Evolutionary conservation across 2,888 invertebrate species (phyloP).

Genomic region (Oscheius sp.): DNA sequence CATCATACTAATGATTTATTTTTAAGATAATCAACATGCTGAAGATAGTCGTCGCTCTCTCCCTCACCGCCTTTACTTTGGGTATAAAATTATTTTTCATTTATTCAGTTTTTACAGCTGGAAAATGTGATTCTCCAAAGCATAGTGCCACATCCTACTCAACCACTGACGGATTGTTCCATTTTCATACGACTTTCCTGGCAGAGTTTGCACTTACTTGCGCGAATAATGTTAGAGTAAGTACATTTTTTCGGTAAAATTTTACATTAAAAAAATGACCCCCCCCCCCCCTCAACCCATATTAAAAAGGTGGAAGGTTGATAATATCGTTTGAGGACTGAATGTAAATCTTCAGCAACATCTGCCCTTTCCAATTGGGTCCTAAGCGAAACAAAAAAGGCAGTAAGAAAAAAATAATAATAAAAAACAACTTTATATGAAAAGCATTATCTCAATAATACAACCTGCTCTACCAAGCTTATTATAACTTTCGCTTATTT

Average conservation of each 20-base stretch:
- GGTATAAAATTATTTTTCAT: slow-evolving; percentile 31
- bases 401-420: too few relatives aligned
- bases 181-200: slow-evolving; percentile 86
- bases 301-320: too few relatives aligned
- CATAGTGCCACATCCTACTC: slow-evolving; percentile 83
- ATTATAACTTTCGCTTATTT: too few relatives aligned
- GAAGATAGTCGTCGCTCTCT: slow-evolving; percentile 34
- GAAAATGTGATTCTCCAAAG: slow-evolving; percentile 72
- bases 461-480: too few relatives aligned
- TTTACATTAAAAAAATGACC: too few relatives aligned
- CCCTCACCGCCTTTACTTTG: slow-evolving; percentile 37
- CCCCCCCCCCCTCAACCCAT: too few relatives aligned
- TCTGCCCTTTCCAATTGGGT: too few relatives aligned
- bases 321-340: too few relatives aligned
- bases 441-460: too few relatives aligned
- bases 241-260: not conserved
- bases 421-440: too few relatives aligned
- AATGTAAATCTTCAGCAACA: too few relatives aligned
- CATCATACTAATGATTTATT: not conserved
- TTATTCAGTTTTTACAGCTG: slow-evolving; percentile 37
- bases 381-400: too few relatives aligned
- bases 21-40: slow-evolving; percentile 33
- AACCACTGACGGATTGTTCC: slow-evolving; percentile 89
- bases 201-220: slow-evolving; percentile 88
- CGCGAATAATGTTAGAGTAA: slow-evolving; percentile 73